phyloP scores from a whole-genome alignment of 2,113 vertebrate species.

The Ammodytes dubius region DNA sequence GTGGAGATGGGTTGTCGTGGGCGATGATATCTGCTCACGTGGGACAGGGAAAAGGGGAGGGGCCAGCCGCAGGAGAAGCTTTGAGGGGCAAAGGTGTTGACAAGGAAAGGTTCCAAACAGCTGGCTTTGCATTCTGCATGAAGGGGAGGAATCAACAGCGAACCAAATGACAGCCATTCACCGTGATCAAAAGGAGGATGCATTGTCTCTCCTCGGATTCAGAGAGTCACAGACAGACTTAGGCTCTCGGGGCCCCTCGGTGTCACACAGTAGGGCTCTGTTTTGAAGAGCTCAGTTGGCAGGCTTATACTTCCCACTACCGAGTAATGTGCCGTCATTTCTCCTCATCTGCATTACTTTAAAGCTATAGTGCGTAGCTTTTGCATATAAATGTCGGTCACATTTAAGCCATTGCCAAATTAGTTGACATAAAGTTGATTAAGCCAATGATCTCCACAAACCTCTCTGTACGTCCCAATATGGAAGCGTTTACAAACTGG shows the following conservation, averaged over 20 bases:
- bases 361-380: no score
- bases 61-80: conserved; percentile 12
- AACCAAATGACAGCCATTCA: conserved; percentile 57
- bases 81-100: conserved; percentile 52
- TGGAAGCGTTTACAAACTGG: no score
- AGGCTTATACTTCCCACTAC: conserved; percentile 1
- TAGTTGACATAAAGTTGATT: no score
- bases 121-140: conserved; percentile 67
- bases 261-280: conserved; percentile 46
- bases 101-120: conserved; percentile 57
- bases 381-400: no score
- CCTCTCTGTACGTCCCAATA: no score
- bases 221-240: conserved; percentile 38
- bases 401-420: no score
- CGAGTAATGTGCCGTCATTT: conserved; percentile 34
- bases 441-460: no score
- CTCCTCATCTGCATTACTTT: conserved; percentile 11
- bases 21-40: conserved; percentile 35
- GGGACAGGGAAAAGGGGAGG: conserved; percentile 44
- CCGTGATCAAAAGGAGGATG: conserved; percentile 66
- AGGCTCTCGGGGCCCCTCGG: conserved; percentile 36
- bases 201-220: conserved; percentile 30
- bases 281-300: conserved; percentile 35
- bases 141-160: conserved; percentile 57
- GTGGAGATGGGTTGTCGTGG: conserved; percentile 48